Conservation (phyloP, 2,888 invertebrate species). For the Fragum whitleyi region DNA sequence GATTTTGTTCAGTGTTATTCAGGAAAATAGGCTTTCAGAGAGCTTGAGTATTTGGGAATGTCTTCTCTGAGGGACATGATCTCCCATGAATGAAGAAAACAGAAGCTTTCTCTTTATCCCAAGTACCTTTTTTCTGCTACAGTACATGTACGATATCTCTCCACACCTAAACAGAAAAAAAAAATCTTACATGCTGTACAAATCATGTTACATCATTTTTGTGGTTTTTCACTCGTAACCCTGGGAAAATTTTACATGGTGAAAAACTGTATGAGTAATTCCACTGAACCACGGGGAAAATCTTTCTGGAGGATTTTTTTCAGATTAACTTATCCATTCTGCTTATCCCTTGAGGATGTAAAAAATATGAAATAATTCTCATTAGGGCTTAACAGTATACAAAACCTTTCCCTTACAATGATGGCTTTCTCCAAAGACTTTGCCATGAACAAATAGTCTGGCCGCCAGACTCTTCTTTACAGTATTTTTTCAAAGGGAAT, state of each 20-base stretch:
- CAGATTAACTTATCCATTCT: neutral
- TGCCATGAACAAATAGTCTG: too few species aligned
- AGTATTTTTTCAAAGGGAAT: too few species aligned
- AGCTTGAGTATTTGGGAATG: too few species aligned
- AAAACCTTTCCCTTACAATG: too few species aligned
- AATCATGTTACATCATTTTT: slow-evolving; percentile 18
- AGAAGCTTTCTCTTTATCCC: neutral
- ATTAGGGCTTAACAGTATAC: neutral
- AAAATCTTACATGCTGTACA: neutral
- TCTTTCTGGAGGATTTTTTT: neutral
- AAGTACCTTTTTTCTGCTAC: neutral
- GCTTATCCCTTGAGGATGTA: slow-evolving; percentile 1
- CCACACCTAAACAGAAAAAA: slow-evolving; percentile 4
- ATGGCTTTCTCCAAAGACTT: too few species aligned
- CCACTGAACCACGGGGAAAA: neutral
- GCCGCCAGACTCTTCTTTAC: too few species aligned
- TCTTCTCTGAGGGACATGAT: too few species aligned
- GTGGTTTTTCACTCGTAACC: slow-evolving; percentile 11
- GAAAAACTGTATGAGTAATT: neutral
- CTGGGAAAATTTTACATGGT: slow-evolving; percentile 1
- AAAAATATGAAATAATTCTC: slow-evolving; percentile 4
- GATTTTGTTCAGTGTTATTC: too few species aligned
- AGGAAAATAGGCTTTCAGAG: too few species aligned
- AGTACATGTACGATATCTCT: neutral
- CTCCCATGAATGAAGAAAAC: neutral